Percentiles rank a stretch among this genome's conserved stretches.
phyloP scores from a whole-genome alignment of 2,113 vertebrate species.

The Nibea albiflora region DNA sequence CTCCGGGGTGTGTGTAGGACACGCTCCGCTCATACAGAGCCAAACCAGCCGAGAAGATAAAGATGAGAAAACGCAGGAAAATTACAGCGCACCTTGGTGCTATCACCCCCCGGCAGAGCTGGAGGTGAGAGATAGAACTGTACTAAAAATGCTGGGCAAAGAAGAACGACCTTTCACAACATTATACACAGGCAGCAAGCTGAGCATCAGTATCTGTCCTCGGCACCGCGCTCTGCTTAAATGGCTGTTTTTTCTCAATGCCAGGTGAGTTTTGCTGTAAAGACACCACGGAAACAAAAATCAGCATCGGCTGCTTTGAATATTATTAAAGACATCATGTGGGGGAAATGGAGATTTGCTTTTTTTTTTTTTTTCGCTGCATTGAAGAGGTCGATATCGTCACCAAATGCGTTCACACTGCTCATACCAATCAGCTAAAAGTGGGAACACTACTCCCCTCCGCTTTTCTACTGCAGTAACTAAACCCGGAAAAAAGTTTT shows the following conservation, averaged over 20 bases:
- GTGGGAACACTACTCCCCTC: no score
- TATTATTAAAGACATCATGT: constrained; percentile 4
- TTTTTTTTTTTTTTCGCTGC: constrained; percentile 8
- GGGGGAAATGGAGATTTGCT: neutral
- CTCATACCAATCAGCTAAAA: neutral
- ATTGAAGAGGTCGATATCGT: neutral
- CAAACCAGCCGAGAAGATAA: constrained; percentile 63
- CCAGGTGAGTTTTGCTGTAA: constrained; percentile 9
- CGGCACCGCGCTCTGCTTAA: constrained; percentile 34
- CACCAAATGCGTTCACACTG: neutral
- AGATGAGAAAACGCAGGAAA: constrained; percentile 73
- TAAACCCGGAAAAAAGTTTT: no score
- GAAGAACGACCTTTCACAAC: constrained; percentile 66
- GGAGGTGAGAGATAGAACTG: constrained; percentile 73
- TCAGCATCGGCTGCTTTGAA: neutral
- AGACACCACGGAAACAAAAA: constrained; percentile 23
- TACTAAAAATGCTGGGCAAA: constrained; percentile 52
- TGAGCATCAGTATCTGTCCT: constrained; percentile 66
- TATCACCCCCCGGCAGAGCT: constrained; percentile 69
- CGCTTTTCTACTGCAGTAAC: neutral
- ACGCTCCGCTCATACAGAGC: constrained; percentile 51
- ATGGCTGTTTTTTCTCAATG: constrained; percentile 59
- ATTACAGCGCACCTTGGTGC: constrained; percentile 64
- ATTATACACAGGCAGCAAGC: constrained; percentile 51
- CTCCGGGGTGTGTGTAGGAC: constrained; percentile 63